Evolutionary conservation across 1,140 invertebrate species (phyloP).

Genomic region (Cylas formicarius): DNA sequence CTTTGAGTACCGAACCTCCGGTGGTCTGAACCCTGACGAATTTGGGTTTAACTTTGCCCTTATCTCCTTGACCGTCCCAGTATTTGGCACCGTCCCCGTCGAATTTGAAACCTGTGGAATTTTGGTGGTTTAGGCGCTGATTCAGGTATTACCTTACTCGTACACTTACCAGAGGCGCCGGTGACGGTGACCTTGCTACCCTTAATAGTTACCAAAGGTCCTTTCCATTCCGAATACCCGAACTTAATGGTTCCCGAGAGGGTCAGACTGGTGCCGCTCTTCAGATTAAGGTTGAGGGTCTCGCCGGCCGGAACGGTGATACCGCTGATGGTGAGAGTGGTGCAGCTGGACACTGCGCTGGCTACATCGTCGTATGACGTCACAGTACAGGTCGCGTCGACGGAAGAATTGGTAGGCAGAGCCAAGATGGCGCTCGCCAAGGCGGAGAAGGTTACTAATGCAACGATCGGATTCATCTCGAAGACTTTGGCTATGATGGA

Average conservation of each 20-base stretch:
- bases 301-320: conserved; percentile 10
- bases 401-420: too few species aligned
- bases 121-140: too few species aligned
- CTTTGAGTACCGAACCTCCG: conserved; percentile 10
- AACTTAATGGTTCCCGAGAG: conserved; percentile 12
- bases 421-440: too few species aligned
- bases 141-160: too few species aligned
- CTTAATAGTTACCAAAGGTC: conserved; percentile 6
- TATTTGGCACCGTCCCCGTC: conserved; percentile 18
- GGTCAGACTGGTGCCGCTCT: neutral
- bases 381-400: conserved; percentile 10
- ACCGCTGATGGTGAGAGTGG: conserved; percentile 1
- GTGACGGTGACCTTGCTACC: conserved; percentile 7
- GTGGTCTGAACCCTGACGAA: conserved; percentile 19
- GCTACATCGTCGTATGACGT: conserved; percentile 6
- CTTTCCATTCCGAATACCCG: conserved; percentile 1
- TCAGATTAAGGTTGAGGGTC: conserved; percentile 2
- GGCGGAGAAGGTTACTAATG: too few species aligned
- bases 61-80: conserved; percentile 21
- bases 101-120: conserved; percentile 5
- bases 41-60: conserved; percentile 17
- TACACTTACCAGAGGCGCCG: conserved; percentile 1
- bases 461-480: too few species aligned
- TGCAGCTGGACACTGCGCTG: conserved; percentile 7
- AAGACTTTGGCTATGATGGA: too few species aligned